Conservation (phyloP, 2,888 invertebrate species). For the Epirrhoe alternata region DNA sequence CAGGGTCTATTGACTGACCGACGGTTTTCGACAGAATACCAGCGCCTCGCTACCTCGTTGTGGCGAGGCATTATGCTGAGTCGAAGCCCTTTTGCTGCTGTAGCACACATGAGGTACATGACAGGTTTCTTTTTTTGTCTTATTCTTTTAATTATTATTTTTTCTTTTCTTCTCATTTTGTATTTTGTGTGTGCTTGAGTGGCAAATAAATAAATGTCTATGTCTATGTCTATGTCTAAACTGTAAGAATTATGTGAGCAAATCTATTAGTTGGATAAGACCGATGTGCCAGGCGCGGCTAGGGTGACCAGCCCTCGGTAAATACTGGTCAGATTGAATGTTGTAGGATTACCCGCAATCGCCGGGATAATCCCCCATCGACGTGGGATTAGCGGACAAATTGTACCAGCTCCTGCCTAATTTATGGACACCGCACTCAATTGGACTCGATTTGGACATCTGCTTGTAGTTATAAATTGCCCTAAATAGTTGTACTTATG, state of each 20-base stretch:
- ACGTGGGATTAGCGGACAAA: slow-evolving; percentile 72
- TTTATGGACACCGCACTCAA: slow-evolving; percentile 59
- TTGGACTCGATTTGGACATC: slow-evolving; percentile 43
- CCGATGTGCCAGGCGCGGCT: slow-evolving; percentile 45
- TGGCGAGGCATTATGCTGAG: too few relatives aligned
- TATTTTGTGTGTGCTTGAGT: too few relatives aligned
- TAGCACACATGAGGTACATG: too few relatives aligned
- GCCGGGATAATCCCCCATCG: slow-evolving; percentile 74
- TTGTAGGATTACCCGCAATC: slow-evolving; percentile 72
- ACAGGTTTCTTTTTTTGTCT: too few relatives aligned
- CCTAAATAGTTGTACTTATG: neutral
- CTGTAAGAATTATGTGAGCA: slow-evolving; percentile 29
- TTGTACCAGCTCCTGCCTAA: slow-evolving; percentile 59
- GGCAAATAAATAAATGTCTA: too few relatives aligned
- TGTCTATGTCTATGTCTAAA: too few relatives aligned
- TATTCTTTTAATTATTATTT: too few relatives aligned
- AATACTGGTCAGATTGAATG: slow-evolving; percentile 63
- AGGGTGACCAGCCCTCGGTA: slow-evolving; percentile 66
- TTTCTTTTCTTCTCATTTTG: too few relatives aligned
- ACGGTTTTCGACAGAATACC: too few relatives aligned
- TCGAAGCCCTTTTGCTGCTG: too few relatives aligned
- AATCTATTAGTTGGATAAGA: slow-evolving; percentile 52
- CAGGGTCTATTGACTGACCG: too few relatives aligned
- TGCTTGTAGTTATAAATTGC: slow-evolving; percentile 29
- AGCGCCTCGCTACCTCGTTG: too few relatives aligned